Percentiles rank a stretch among this genome's conserved stretches.
These are phyloP conservation scores for Lethrus apterus DNA, from an alignment of 1,140 invertebrate genomes.

Conservation along the genomic window DNA sequence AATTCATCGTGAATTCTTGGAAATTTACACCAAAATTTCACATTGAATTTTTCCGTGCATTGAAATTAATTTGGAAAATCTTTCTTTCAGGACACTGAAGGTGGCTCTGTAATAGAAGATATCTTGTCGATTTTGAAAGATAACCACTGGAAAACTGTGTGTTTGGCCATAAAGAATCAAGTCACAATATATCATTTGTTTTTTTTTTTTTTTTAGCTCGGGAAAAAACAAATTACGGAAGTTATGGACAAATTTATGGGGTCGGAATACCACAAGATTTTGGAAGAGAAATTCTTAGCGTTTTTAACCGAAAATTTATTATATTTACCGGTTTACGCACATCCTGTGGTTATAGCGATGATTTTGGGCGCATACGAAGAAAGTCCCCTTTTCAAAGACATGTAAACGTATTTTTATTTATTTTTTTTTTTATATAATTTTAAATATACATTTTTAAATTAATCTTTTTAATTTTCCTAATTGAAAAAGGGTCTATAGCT, in stretches of 20 bases:
- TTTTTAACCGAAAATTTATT: conserved; percentile 29
- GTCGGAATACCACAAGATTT: conserved; percentile 24
- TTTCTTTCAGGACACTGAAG: conserved; percentile 7
- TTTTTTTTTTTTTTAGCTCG: conserved; percentile 4
- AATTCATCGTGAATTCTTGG: no score
- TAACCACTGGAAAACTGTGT: conserved; percentile 17
- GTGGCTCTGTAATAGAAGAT: conserved; percentile 12
- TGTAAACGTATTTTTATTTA: no score
- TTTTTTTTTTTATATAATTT: no score
- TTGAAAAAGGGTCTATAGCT: no score
- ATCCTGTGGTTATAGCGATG: conserved; percentile 28
- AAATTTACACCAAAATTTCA: no score
- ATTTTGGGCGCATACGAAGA: conserved; percentile 29
- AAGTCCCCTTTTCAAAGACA: conserved; percentile 32
- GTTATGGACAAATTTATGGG: conserved; percentile 25
- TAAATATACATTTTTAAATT: no score
- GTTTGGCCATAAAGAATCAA: no score
- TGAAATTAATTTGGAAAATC: no score
- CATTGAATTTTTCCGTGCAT: no score
- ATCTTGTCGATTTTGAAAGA: conserved; percentile 1
- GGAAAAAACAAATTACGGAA: no score
- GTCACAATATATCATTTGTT: background rate
- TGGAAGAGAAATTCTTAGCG: conserved; percentile 30
- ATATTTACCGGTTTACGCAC: conserved; percentile 35
- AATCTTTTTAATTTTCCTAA: no score